Conservation (phyloP, 2,888 invertebrate genomes). For the Alsophila aescularia region DNA sequence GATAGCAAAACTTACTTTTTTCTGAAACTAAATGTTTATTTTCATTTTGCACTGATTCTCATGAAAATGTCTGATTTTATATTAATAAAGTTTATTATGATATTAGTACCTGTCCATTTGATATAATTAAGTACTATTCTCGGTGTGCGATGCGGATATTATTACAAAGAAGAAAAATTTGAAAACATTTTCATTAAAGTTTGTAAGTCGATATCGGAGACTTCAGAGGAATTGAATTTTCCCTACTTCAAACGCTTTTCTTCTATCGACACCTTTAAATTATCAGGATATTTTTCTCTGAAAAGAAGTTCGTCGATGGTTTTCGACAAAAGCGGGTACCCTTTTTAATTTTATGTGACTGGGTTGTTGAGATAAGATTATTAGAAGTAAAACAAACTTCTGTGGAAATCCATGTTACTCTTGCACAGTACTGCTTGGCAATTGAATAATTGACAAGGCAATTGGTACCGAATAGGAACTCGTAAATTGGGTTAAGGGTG, state of each 20-base stretch:
- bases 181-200: constrained; percentile 29
- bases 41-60: not conserved
- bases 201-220: constrained; percentile 31
- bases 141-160: constrained; percentile 1
- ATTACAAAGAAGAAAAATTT: constrained; percentile 15
- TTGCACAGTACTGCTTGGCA: too few species aligned
- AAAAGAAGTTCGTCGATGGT: constrained; percentile 14
- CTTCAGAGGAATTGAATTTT: constrained; percentile 31
- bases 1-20: too few species aligned
- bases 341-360: constrained; percentile 10
- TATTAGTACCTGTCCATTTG: not conserved
- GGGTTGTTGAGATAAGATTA: constrained; percentile 1
- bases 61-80: not conserved
- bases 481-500: too few species aligned
- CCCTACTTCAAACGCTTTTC: constrained; percentile 33
- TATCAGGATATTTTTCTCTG: constrained; percentile 27
- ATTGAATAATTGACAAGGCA: too few species aligned
- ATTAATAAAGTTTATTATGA: constrained; percentile 5
- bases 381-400: not conserved
- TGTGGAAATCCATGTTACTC: not conserved
- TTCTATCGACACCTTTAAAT: constrained; percentile 34
- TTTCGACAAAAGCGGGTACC: constrained; percentile 17
- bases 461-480: too few species aligned
- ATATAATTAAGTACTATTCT: constrained; percentile 6
- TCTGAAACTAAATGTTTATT: not conserved